Evolutionary conservation across 1,140 invertebrate species (phyloP).

Genomic region (Tigriopus japonicus): DNA sequence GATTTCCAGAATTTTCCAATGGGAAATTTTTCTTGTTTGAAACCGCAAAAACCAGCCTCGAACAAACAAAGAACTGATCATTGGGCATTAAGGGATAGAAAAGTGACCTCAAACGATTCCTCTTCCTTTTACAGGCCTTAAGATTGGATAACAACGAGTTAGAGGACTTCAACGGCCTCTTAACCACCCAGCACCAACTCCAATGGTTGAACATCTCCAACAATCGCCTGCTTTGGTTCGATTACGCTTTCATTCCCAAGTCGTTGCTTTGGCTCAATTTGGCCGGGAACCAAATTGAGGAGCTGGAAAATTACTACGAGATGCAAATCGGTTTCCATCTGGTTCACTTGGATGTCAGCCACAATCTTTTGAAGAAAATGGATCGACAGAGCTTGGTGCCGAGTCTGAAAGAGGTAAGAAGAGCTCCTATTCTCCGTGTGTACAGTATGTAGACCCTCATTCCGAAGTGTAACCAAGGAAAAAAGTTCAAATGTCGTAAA

Average conservation of each 20-base stretch:
- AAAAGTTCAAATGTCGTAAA: too few relatives aligned
- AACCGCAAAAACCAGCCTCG: too few relatives aligned
- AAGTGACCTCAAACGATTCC: slow-evolving; percentile 31
- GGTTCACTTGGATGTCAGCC: slow-evolving; percentile 51
- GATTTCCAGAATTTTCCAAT: too few relatives aligned
- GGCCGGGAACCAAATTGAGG: slow-evolving; percentile 65
- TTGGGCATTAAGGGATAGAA: too few relatives aligned
- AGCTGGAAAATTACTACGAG: slow-evolving; percentile 64
- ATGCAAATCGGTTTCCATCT: slow-evolving; percentile 44
- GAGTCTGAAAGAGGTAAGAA: slow-evolving; percentile 18
- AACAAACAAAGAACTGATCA: too few relatives aligned
- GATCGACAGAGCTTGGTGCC: slow-evolving; percentile 17
- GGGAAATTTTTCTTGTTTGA: too few relatives aligned
- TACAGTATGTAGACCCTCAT: too few relatives aligned
- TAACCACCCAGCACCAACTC: slow-evolving; percentile 52
- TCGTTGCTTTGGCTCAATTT: slow-evolving; percentile 76
- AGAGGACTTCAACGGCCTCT: slow-evolving; percentile 65
- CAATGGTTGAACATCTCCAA: slow-evolving; percentile 68
- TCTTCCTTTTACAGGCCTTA: slow-evolving; percentile 41
- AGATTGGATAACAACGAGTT: slow-evolving; percentile 64
- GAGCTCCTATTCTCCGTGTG: background rate
- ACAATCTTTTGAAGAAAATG: slow-evolving; percentile 45
- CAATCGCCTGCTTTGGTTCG: slow-evolving; percentile 69
- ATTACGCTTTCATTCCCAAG: slow-evolving; percentile 66
- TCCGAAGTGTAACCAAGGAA: too few relatives aligned